Percentiles rank a stretch among this genome's conserved stretches.
These are phyloP conservation scores for Achlya flavicornis DNA, from an alignment of 2,888 invertebrate genomes.

Conservation along the genomic window DNA sequence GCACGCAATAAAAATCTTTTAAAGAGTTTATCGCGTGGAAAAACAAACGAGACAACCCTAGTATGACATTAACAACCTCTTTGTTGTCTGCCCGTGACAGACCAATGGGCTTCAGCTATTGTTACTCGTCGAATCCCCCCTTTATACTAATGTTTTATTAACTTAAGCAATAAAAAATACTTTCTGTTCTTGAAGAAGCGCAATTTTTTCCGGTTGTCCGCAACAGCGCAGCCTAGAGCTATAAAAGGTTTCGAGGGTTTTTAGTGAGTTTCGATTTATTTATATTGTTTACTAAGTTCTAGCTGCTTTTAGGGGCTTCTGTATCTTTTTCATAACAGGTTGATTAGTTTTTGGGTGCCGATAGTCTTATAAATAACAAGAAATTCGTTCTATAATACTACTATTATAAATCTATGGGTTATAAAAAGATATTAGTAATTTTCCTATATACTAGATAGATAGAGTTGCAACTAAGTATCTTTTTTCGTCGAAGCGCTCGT, in stretches of 20 bases:
- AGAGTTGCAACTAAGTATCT: too few species aligned
- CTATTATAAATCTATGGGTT: background rate
- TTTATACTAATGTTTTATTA: slow-evolving; percentile 5
- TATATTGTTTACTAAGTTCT: slow-evolving; percentile 7
- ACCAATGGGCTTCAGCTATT: background rate
- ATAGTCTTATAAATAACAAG: background rate
- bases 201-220: background rate
- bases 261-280: slow-evolving; percentile 5
- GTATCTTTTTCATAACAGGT: background rate
- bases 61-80: slow-evolving; percentile 1
- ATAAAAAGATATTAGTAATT: too few species aligned
- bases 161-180: background rate
- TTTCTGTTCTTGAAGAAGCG: background rate
- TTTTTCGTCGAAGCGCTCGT: too few species aligned
- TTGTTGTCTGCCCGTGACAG: slow-evolving; percentile 5
- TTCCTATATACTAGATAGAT: too few species aligned
- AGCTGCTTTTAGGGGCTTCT: background rate
- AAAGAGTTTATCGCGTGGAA: slow-evolving; percentile 6
- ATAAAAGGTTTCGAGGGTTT: slow-evolving; percentile 9
- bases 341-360: background rate
- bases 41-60: slow-evolving; percentile 3
- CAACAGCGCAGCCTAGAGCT: background rate
- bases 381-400: background rate
- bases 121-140: background rate
- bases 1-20: background rate